phyloP scores from a whole-genome alignment of 1,140 invertebrate species.

The Hyles vespertilio region DNA sequence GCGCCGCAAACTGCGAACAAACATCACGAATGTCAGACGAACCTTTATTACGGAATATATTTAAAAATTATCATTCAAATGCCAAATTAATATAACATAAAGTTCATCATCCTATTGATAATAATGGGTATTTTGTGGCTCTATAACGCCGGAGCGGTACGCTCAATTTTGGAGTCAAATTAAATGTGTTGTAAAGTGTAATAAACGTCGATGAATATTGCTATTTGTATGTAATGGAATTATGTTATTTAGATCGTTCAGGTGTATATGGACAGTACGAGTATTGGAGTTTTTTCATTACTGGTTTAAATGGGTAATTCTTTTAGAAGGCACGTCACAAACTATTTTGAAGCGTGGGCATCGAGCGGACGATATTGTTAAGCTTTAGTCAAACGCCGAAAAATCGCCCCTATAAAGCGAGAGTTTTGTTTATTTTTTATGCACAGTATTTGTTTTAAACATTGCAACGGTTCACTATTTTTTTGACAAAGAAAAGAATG shows the following conservation, averaged over 20 bases:
- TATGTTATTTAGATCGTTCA: neutral
- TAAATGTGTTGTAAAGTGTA: conserved; percentile 9
- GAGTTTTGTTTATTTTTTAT: no score
- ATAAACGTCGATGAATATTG: conserved; percentile 5
- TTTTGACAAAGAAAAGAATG: no score
- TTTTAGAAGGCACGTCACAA: no score
- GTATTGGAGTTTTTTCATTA: no score
- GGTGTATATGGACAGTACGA: no score
- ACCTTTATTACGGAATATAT: conserved; percentile 4
- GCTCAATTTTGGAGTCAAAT: neutral
- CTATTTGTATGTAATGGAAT: conserved; percentile 8
- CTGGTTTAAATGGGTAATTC: no score
- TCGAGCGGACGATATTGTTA: no score
- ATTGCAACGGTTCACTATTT: no score
- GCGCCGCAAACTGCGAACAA: conserved; percentile 77
- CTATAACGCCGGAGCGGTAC: neutral
- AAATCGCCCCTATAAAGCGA: no score
- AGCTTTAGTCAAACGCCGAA: no score
- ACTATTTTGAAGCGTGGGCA: no score
- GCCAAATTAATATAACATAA: conserved; percentile 6
- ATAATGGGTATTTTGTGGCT: conserved; percentile 7
- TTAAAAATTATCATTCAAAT: conserved; percentile 8
- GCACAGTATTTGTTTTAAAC: no score
- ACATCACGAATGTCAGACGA: conserved; percentile 44
- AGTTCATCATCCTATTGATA: conserved; percentile 4